Base-by-base conservation (phyloP, 1,140 invertebrate genomes). In the Drosophila parvula region DNA sequence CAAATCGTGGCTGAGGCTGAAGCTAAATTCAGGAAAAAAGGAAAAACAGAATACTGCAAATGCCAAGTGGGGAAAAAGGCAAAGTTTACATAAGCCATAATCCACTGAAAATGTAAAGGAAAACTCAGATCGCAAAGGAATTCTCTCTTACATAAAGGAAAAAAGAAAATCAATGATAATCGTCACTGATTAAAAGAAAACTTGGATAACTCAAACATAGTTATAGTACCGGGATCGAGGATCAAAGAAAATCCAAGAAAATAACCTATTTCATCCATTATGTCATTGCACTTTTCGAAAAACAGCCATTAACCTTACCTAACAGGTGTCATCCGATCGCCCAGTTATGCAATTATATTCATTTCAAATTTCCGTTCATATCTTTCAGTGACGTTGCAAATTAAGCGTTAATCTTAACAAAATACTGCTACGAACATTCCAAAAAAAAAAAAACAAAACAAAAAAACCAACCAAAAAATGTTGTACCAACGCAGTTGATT, bases 401-500 rank as follows among this genome's bases (percentile, higher is more conserved):
- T 64, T 79, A 77, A 86, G 67, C 68, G 77, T 61, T 89, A 86
- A 80, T 79, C 76, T 74, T 59, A 79, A 62, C 79, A 78, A 73
- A 64, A 89, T 74, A 80, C 74, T 80, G 80, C 84, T 89, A 80
- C 73, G 69, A 75, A 88, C 80, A 80, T 83, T 88, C 43, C 47
- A 63, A 70, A 82, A 50, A 50, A 30, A 30, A 65, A 43, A 62
- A 47, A 78, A 81, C 43, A 57, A 64, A 70, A 63, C 51, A 61
- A 51, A 83, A 58, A 30, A 30, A 30, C 30, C 5, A 30, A 30
- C 30, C 30, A 58, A 74, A 82, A 79, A 79, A 91, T 81, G 75
- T 82, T 91, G 85, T 91, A 88, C 84, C 85, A 88, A 90, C 74
- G 74, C 78, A 91, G 90, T 91, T 91, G 90, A 91, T 91, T 90